Conservation (phyloP, 2,888 invertebrate species). For the Netelia fuscicornis region DNA sequence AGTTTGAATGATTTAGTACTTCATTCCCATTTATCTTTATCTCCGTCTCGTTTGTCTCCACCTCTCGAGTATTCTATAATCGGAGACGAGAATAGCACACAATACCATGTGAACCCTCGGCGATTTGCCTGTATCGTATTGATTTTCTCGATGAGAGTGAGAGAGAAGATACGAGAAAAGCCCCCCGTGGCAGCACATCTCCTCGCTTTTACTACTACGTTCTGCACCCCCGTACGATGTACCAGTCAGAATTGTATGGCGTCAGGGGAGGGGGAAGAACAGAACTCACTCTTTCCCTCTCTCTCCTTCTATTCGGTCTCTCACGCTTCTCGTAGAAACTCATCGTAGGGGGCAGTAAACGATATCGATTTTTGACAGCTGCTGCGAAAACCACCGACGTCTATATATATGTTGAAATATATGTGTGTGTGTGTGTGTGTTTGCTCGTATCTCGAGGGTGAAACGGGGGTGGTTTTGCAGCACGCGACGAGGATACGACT, state of each 20-base stretch:
- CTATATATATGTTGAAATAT: constrained; percentile 47
- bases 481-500: constrained; percentile 50
- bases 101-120: constrained; percentile 59
- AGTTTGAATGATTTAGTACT: constrained; percentile 1
- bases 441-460: constrained; percentile 60
- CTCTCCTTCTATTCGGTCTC: constrained; percentile 14
- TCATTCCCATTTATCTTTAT: constrained; percentile 7
- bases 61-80: constrained; percentile 62
- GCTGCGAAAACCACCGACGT: constrained; percentile 70
- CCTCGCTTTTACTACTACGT: constrained; percentile 36
- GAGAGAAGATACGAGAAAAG: constrained; percentile 51
- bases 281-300: constrained; percentile 26
- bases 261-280: constrained; percentile 15
- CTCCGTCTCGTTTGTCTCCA: constrained; percentile 46
- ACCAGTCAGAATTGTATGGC: constrained; percentile 40
- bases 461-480: constrained; percentile 65
- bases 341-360: constrained; percentile 68
- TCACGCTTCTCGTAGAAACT: constrained; percentile 17
- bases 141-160: constrained; percentile 74
- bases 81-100: constrained; percentile 55
- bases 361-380: constrained; percentile 85
- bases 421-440: constrained; percentile 17
- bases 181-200: constrained; percentile 36
- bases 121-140: constrained; percentile 75
- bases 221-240: constrained; percentile 56